Conservation (phyloP, 2,113 vertebrate genomes). For the Pithys albifrons region DNA sequence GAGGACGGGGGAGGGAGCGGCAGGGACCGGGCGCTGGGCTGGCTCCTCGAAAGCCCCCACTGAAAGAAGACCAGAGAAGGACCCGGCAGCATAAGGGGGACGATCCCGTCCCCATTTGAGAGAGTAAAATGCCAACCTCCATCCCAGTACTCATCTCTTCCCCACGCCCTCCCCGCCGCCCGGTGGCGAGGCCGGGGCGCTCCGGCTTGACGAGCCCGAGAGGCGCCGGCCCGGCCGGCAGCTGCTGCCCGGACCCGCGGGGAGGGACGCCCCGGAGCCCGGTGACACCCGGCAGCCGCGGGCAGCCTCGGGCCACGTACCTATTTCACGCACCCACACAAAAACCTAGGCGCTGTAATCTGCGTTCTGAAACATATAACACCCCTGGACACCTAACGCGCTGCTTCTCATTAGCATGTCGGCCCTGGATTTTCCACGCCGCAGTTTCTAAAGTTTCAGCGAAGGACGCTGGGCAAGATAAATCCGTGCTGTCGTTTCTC, state of each 20-base stretch:
- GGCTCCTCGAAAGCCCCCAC: neutral
- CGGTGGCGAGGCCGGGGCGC: neutral
- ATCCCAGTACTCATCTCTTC: neutral
- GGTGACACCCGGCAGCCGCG: neutral
- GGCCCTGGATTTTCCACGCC: neutral
- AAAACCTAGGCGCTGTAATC: neutral
- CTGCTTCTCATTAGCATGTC: constrained; percentile 13
- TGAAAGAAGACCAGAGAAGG: neutral
- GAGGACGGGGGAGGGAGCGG: neutral
- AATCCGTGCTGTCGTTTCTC: constrained; percentile 54
- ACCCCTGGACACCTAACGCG: neutral
- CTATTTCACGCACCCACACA: neutral
- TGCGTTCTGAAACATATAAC: neutral
- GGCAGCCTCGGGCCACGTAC: neutral
- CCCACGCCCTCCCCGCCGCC: neutral
- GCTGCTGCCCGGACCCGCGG: neutral
- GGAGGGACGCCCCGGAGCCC: neutral
- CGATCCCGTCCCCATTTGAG: neutral
- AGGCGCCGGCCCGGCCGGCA: neutral
- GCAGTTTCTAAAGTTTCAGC: constrained; percentile 37
- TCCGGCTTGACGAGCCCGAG: neutral
- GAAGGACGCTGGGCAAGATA: constrained; percentile 43
- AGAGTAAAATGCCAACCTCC: neutral
- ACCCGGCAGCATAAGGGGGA: neutral
- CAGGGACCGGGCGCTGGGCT: neutral